These are phyloP conservation scores for Papilio polyxenes DNA, from an alignment of 1,140 invertebrate species.

Conservation along the genomic window DNA sequence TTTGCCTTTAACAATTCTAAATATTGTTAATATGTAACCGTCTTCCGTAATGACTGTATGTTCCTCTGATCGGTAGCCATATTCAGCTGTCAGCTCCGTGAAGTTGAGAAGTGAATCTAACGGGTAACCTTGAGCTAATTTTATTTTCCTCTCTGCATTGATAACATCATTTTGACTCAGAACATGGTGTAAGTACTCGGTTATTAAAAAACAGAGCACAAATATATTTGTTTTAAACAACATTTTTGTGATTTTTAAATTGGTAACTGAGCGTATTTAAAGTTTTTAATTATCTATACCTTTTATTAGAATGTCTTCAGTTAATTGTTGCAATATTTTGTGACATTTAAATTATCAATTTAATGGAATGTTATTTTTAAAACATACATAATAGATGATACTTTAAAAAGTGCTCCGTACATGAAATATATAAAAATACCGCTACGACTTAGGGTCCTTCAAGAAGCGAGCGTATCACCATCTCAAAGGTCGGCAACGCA, in stretches of 20 bases:
- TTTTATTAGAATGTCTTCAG: neutral
- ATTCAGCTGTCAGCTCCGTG: conserved; percentile 32
- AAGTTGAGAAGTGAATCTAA: conserved; percentile 39
- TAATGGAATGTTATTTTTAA: neutral
- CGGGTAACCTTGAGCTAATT: conserved; percentile 8
- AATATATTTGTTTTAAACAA: neutral
- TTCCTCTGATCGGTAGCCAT: conserved; percentile 41
- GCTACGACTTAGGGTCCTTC: too few species aligned
- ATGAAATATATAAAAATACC: too few species aligned
- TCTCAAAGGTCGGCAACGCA: too few species aligned
- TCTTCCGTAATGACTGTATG: conserved; percentile 60
- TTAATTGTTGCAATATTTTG: neutral
- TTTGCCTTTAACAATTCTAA: conserved; percentile 45
- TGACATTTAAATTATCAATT: neutral
- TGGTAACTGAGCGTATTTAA: neutral
- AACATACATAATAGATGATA: neutral
- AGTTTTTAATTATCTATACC: neutral
- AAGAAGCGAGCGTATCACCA: too few species aligned
- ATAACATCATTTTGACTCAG: neutral
- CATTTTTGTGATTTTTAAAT: neutral
- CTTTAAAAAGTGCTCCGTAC: neutral
- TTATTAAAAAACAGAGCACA: neutral
- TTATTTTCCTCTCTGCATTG: conserved; percentile 5
- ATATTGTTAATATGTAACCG: conserved; percentile 69
- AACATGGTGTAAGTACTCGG: neutral